Evolutionary conservation across 1,140 invertebrate species (phyloP).

Genomic region (Archivesica marissinica): DNA sequence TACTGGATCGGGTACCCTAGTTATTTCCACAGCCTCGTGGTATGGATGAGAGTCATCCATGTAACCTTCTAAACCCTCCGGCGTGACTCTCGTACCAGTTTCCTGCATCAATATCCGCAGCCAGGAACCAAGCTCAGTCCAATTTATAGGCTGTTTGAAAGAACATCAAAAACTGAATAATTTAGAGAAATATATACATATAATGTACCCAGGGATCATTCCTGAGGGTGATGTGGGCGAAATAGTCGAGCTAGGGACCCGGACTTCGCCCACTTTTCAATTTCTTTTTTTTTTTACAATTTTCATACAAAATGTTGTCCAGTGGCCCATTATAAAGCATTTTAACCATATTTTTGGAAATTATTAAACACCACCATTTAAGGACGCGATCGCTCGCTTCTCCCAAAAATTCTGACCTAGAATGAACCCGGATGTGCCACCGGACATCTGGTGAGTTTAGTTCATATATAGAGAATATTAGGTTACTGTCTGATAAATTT

Average conservation of each 20-base stretch:
- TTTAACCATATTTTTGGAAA: background rate
- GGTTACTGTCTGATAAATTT: too few species aligned
- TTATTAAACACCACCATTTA: background rate
- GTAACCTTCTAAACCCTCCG: conserved; percentile 74
- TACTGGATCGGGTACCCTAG: conserved; percentile 16
- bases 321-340: too few species aligned
- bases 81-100: conserved; percentile 70
- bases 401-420: too few species aligned
- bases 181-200: too few species aligned
- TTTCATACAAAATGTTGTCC: too few species aligned
- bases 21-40: conserved; percentile 61
- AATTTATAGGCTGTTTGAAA: conserved; percentile 68
- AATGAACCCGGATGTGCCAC: background rate
- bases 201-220: too few species aligned
- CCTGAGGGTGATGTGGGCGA: too few species aligned
- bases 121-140: conserved; percentile 78
- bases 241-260: too few species aligned
- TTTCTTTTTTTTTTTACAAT: too few species aligned
- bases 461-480: too few species aligned
- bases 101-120: conserved; percentile 75
- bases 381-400: too few species aligned
- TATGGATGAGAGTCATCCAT: conserved; percentile 72
- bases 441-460: background rate
- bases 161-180: background rate
- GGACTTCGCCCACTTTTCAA: too few species aligned